Evolutionary conservation across 2,797 vertebrate genomes (phyloP), one percentile per base, ranked within the genome.

Genomic region (Anolis apletophallus): DNA sequence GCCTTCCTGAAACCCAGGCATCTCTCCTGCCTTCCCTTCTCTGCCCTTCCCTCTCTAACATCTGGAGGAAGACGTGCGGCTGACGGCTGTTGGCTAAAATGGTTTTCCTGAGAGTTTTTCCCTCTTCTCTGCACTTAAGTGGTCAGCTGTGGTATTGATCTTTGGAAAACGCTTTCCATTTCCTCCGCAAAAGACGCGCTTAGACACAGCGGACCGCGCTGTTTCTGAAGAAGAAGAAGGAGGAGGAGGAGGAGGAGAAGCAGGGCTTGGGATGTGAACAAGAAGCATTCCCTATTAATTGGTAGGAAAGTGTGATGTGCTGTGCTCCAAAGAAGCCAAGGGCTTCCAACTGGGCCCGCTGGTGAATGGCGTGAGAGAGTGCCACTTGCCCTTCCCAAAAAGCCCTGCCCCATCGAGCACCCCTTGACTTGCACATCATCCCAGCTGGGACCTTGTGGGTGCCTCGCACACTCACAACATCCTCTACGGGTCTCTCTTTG

Each of bases 101-200:
- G 16, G 2, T 32, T 34, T 71, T 71, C 73, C 16, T 54, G 46
- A 75, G 50, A 26, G 46, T 52, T 52, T 16, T 16, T 7, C 14
- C 7, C 14, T 0, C 46, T 0, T 17, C 5, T 16, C 2, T n/a
- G 2, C 29, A 17, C 26, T 50, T n/a, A 29, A 50, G 21, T 6
- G 46, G 16, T 29, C 13, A 9, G 29, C 40, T 75, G 16, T 23
- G 3, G 6, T 29, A 3, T n/a, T 29, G 29, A 54, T 21, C 11
- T 46, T 13, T 5, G 40, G 9, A 54, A 14, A 29, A 54, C 16
- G 46, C 4, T 75, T 52, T 46, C 23, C 46, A 29, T 52, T n/a
- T 75, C 17, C 46, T 54, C 73, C 52, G 73, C 46, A 74, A 3
- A 14, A 74, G 72, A 46, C 6, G 19, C 10, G 10, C 29, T 74